Base-by-base conservation (phyloP, 1,140 invertebrate genomes). In the Delia radicum region DNA sequence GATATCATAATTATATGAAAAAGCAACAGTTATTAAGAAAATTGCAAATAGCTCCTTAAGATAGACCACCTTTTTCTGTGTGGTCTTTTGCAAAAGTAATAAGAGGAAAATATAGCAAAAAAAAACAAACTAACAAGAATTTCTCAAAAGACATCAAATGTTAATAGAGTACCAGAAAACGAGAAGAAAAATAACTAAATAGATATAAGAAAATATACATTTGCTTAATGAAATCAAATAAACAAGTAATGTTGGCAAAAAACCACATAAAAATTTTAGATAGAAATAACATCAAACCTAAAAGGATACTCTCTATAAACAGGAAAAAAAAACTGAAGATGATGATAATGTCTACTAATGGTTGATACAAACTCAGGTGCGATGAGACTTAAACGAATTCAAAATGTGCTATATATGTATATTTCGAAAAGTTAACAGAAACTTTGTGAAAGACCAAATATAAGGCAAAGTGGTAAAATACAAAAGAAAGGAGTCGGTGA, bases 21-120 rank as follows among this genome's bases (percentile, higher is more conserved):
- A 63, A 63, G 62, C 62, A 63, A 63, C 62, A 63, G 62, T 63
- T 63, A 28, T 27, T 63, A 63, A 63, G 33, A 10, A 37, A 37
- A 28, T 27, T 3, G 62, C 10, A 12, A 28, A 63, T 24, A 63
- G 28, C 24, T 63, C 62, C 62, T 63, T 63, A 28, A 63, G 24
- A 63, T 13, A 63, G 8, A 13, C 33, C 8, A 3, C 33, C 8
- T 37, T n/a, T n/a, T n/a, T n/a, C n/a, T n/a, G n/a, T n/a, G n/a
- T n/a, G n/a, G n/a, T n/a, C n/a, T n/a, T n/a, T n/a, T n/a, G n/a
- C n/a, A n/a, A n/a, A n/a, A n/a, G n/a, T n/a, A n/a, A n/a, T n/a
- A n/a, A 27, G 33, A 63, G 62, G 12, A 27, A 63, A 15, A 3
- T 24, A 63, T 1, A 37, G 33, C 8, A 13, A 37, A 13, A 2